Conservation (phyloP, 2,797 vertebrate genomes). For the Rhinoraja longicauda region DNA sequence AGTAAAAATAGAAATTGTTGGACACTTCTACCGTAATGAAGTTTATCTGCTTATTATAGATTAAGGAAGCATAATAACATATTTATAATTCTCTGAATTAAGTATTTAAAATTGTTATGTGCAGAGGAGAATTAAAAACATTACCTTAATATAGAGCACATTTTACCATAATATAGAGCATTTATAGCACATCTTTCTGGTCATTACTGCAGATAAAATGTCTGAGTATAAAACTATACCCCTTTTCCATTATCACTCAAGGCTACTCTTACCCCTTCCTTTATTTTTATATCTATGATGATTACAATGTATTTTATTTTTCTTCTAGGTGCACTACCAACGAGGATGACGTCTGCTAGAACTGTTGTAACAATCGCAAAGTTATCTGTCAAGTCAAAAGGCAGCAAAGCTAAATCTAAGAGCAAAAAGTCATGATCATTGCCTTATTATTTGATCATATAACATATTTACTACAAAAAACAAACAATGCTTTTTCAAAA, state of each 20-base stretch:
- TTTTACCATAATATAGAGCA: neutral
- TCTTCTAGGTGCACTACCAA: neutral
- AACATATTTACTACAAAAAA: neutral
- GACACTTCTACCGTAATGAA: neutral
- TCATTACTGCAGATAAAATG: neutral
- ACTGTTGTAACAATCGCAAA: neutral
- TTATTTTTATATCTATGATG: neutral
- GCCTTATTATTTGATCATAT: neutral
- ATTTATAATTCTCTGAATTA: neutral
- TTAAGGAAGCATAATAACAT: neutral
- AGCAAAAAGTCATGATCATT: neutral
- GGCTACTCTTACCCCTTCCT: too few relatives aligned
- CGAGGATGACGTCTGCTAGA: neutral
- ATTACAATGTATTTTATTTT: conserved; percentile 7
- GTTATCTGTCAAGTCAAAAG: neutral
- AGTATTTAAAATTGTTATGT: neutral
- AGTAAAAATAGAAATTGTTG: neutral
- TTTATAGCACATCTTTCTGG: neutral
- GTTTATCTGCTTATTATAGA: neutral
- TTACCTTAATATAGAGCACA: neutral
- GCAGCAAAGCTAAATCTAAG: neutral
- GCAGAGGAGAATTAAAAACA: neutral
- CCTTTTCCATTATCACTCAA: neutral
- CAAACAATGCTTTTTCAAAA: neutral
- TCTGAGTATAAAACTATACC: neutral